Percentiles rank a stretch among this genome's conserved stretches.
Conservation (phyloP, 2,113 vertebrate genomes). For the Balaenoptera acutorostrata region DNA sequence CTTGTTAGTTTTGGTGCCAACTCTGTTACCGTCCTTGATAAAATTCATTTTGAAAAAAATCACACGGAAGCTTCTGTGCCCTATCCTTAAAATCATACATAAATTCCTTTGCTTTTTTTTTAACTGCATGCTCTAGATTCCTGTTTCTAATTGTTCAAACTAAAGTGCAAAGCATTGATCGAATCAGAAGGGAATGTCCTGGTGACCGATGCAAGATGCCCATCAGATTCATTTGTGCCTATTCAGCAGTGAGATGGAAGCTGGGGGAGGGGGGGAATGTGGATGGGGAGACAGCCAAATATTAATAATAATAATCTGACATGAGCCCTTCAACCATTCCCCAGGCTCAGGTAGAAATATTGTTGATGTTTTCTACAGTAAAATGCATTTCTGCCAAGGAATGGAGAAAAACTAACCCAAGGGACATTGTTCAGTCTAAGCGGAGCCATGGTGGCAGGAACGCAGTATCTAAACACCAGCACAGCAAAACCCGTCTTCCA, state of each 20-base stretch:
- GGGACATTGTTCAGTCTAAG: neutral
- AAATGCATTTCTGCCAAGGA: neutral
- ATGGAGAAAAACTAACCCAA: neutral
- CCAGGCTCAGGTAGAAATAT: neutral
- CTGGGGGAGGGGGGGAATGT: rapidly evolving
- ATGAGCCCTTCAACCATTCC: neutral
- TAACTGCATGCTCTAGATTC: neutral
- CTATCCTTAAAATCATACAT: neutral
- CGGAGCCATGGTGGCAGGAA: neutral
- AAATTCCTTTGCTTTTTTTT: neutral
- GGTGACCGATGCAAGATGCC: neutral
- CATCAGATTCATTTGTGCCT: neutral
- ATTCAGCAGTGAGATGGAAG: neutral
- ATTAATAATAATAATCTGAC: neutral
- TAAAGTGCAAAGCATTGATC: neutral
- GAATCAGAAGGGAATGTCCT: neutral
- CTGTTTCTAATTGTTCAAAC: neutral
- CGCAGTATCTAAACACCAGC: neutral
- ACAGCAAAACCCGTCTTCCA: neutral
- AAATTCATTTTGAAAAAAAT: neutral
- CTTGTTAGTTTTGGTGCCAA: neutral
- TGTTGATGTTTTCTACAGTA: neutral
- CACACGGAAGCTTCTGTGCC: neutral
- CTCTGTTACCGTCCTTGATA: neutral
- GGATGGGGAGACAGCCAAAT: neutral